Conservation (phyloP, 2,113 vertebrate genomes). For the Callospermophilus lateralis region DNA sequence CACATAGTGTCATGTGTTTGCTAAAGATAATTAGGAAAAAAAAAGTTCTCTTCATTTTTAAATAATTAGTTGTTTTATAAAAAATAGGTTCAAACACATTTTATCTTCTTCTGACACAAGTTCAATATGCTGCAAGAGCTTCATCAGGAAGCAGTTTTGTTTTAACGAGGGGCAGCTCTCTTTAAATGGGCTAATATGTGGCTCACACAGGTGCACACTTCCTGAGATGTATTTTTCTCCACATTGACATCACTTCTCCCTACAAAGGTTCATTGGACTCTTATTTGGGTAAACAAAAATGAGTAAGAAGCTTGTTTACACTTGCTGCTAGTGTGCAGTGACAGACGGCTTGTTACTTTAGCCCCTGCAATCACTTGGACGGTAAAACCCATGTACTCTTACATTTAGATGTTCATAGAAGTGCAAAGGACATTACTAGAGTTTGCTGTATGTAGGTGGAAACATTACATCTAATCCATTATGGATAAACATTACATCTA, state of each 20-base stretch:
- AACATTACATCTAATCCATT: neutral
- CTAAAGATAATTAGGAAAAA: neutral
- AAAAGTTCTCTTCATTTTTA: neutral
- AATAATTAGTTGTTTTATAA: neutral
- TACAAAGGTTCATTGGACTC: neutral
- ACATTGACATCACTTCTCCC: neutral
- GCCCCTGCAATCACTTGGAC: neutral
- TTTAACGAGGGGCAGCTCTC: neutral
- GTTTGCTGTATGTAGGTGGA: neutral
- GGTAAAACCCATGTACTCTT: neutral
- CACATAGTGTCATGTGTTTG: neutral
- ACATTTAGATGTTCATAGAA: neutral
- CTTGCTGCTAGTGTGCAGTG: neutral
- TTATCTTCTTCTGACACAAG: neutral
- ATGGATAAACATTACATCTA: neutral
- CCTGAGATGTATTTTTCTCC: neutral
- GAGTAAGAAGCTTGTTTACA: neutral
- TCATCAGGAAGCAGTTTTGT: neutral
- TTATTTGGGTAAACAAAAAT: neutral
- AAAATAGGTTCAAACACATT: neutral
- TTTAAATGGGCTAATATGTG: neutral
- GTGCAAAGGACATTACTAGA: neutral
- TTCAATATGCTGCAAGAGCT: neutral
- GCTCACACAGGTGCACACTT: rapidly evolving
- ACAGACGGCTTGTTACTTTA: neutral